Base-by-base conservation (phyloP, 2,888 invertebrate species). In the Caenorhabditis imperialis region DNA sequence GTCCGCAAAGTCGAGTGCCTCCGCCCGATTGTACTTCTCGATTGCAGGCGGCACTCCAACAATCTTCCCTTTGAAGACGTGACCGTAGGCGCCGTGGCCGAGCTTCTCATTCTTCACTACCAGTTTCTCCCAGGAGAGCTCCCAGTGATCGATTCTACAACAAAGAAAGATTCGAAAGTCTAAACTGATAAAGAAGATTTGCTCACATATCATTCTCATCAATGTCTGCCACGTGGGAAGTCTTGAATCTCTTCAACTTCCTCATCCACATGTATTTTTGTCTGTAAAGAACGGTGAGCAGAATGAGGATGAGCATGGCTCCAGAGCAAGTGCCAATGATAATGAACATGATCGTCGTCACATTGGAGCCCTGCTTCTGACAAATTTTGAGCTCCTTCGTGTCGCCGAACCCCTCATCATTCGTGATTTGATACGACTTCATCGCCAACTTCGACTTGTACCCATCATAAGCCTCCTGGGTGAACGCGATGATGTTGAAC, bases 61-160 rank as follows among this genome's bases (percentile, higher is more conserved):
- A 0, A 86, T 70, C 60, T 84, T 86, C n/a, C 85, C 81, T 63
- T 77, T 79, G 47, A 72, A 81, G 3, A 84, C 82, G 44, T 82
- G 79, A 12, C 86, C 86, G 44, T 85, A 84, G 1, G 86, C 86
- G 38, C 86, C 86, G 30, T 79, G 74, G 1, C 86, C 86, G 5
- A 86, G 70, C 57, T 81, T 76, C 40, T 86, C 86, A 48, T 75
- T 82, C 53, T 83, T 86, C 7, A 85, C 81, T 0, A 86, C 73
- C 18, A 86, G 33, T 30, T 79, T 76, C 14, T 86, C 85, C 81
- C 83, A 81, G 7, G 81, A 79, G 1, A 86, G 53, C 44, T 86
- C 86, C 83, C 84, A 86, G 62, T 81, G 80, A 48, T 86, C 86
- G 38, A 81, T 75, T 25, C 82, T 84, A 47, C 53, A 81, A 69